These are phyloP conservation scores for Colletes gigas DNA, from an alignment of 1,140 invertebrate species.

Conservation along the genomic window DNA sequence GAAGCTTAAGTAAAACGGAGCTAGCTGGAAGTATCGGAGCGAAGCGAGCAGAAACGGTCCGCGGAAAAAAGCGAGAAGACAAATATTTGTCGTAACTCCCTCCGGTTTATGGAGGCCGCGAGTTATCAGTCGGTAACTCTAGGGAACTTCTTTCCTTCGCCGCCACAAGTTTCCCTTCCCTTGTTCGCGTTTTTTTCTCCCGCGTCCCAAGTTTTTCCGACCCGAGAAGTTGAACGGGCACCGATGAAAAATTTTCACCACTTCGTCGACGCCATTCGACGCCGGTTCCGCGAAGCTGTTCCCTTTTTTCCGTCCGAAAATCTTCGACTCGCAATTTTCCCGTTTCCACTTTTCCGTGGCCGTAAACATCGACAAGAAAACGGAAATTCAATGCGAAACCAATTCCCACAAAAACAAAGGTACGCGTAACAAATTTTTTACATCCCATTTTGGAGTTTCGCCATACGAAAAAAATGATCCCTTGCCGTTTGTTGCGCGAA, in stretches of 20 bases:
- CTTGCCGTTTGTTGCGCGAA: no score
- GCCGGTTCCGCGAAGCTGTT: background rate
- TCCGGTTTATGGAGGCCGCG: conserved; percentile 41
- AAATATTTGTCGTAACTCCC: conserved; percentile 61
- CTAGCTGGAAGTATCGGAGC: background rate
- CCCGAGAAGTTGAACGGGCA: no score
- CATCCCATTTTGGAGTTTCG: no score
- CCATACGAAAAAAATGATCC: no score
- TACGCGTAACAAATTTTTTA: no score
- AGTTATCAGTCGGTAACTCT: conserved; percentile 53
- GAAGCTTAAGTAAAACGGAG: conserved; percentile 19
- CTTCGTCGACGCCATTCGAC: background rate
- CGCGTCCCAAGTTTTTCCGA: conserved; percentile 3
- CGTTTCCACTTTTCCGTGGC: no score
- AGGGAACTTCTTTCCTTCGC: conserved; percentile 34
- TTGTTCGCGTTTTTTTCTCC: conserved; percentile 14
- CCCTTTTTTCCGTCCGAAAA: background rate
- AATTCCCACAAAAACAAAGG: no score
- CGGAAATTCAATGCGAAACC: no score
- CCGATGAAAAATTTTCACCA: conserved; percentile 11
- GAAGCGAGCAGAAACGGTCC: background rate
- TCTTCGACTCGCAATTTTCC: background rate
- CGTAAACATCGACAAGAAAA: no score
- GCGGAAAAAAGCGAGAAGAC: conserved; percentile 44
- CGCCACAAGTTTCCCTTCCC: conserved; percentile 21